phyloP scores from a whole-genome alignment of 1,140 invertebrate species.

The Leguminivora glycinivorella region DNA sequence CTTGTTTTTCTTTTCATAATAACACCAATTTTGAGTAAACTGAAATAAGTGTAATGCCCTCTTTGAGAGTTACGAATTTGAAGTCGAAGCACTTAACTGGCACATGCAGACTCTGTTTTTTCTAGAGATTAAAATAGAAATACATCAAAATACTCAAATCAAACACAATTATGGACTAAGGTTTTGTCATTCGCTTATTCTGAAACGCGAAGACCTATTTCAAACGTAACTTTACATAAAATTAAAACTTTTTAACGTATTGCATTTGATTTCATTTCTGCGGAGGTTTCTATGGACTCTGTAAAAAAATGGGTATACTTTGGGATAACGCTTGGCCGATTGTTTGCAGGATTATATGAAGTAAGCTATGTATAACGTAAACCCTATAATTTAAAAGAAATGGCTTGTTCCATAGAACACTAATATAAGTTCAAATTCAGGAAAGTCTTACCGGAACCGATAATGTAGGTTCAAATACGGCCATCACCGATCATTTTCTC shows the following conservation, averaged over 20 bases:
- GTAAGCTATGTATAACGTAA: no score
- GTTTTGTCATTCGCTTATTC: no score
- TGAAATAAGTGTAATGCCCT: conserved; percentile 32
- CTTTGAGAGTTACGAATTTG: conserved; percentile 23
- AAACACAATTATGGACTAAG: not conserved
- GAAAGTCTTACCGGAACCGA: not conserved
- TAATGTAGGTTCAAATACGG: not conserved
- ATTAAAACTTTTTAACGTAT: no score
- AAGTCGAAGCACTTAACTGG: not conserved
- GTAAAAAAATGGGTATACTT: no score
- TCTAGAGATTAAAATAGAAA: not conserved
- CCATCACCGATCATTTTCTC: conserved; percentile 1
- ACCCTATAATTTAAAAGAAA: no score
- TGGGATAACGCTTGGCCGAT: no score
- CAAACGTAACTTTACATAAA: no score
- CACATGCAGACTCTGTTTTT: not conserved
- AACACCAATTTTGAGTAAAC: conserved; percentile 34
- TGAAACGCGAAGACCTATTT: no score
- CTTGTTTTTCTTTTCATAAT: conserved; percentile 39
- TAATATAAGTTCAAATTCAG: not conserved
- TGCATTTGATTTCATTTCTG: no score
- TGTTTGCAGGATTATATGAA: no score
- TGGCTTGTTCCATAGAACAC: not conserved
- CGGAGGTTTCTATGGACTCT: no score
- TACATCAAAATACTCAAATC: not conserved